Base-by-base conservation (phyloP, 2,888 invertebrate genomes). In the Peribatodes rhomboidaria region DNA sequence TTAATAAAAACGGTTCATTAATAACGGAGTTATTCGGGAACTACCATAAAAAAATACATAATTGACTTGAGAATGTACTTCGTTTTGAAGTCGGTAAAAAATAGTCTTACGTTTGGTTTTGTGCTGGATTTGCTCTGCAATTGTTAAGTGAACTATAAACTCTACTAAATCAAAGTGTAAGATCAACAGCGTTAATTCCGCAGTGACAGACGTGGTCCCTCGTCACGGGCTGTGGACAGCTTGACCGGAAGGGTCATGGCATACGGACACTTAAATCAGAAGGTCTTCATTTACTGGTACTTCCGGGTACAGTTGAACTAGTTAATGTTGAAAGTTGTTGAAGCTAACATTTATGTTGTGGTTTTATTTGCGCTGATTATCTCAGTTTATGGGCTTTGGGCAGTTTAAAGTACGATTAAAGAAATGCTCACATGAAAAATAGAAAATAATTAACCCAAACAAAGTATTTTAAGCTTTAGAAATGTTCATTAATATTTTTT, bases 191-290 rank as follows among this genome's bases (percentile, higher is more conserved):
- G 54, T 41, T 62, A 67, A 67, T 67, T 65, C 65, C 50, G 6
- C 31, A 55, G 63, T 55, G 62, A 56, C 62, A 61, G 62, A 58
- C 54, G 56, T 35, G n/a, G 61, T 56, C 72, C 70, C 65, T 61
- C 56, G 69, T 72, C 69, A 72, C 62, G 22, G 59, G 61, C 62
- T 58, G 54, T 41, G 44, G 58, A 64, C 69, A 70, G 69, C 65
- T 66, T 67, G 68, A 67, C 70, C 72, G 69, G 62, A 66, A 63
- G 68, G 67, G 66, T 65, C 66, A 65, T 41, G 53, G 14, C 62
- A 62, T 56, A 65, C 67, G 61, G 57, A 47, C 57, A 64, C 67
- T 63, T 62, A 52, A 59, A 57, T 67, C 61, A 67, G 53, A 64
- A 62, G 54, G 61, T 61, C 63, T 65, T 65, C 58, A 63, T 69